Conservation (phyloP, 2,888 invertebrate genomes). For the Lithophane semibrunnea region DNA sequence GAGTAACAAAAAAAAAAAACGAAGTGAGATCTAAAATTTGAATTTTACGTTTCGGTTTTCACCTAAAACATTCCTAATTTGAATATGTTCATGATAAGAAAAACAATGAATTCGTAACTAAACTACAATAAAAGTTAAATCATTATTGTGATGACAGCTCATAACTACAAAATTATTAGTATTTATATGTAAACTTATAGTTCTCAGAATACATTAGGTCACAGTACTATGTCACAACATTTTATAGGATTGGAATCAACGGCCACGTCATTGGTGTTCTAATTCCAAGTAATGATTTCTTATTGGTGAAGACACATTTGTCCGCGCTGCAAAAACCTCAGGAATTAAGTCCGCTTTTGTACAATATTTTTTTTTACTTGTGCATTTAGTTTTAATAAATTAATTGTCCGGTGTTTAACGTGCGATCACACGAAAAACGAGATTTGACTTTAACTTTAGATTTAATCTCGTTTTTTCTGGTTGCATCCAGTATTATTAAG, state of each 20-base stretch:
- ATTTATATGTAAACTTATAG: neutral
- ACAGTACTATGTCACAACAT: constrained; percentile 12
- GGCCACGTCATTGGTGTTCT: neutral
- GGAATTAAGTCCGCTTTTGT: too few species aligned
- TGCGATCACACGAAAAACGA: too few species aligned
- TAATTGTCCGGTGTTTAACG: too few species aligned
- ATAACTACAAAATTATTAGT: neutral
- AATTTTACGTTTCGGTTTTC: constrained; percentile 12
- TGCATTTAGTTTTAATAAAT: too few species aligned
- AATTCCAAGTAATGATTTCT: neutral
- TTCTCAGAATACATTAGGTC: constrained; percentile 1
- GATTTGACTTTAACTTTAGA: too few species aligned
- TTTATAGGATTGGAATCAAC: neutral
- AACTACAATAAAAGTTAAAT: neutral
- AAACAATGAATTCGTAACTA: constrained; percentile 5
- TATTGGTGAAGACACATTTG: too few species aligned
- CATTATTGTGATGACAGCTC: neutral
- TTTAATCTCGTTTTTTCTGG: neutral
- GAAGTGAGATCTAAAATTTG: constrained; percentile 36
- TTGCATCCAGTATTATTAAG: neutral
- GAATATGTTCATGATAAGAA: constrained; percentile 1
- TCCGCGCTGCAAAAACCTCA: too few species aligned
- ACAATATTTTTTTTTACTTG: too few species aligned
- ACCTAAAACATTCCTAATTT: neutral
- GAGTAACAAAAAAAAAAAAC: neutral